Base-by-base conservation (phyloP, 1,140 invertebrate species). In the Tyrophagus putrescentiae region DNA sequence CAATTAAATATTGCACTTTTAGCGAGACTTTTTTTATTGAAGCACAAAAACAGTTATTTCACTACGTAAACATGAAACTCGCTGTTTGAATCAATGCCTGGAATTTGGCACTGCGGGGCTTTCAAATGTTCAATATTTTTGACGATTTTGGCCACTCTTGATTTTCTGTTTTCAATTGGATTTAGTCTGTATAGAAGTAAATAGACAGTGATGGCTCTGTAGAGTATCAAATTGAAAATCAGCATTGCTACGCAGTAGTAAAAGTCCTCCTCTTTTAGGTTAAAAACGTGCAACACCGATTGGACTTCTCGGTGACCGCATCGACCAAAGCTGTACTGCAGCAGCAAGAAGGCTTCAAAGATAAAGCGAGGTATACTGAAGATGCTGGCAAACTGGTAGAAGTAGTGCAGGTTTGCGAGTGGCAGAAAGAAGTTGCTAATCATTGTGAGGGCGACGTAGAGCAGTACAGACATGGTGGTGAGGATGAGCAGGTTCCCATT, bases 271-370 rank as follows among this genome's bases (percentile, higher is more conserved):
- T 59, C 39, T 1, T 45, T 7, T 21, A 44, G 13, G 1, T 25
- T 5, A 11, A 59, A 16, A n/a, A n/a, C n/a, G n/a, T 42, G 36
- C 39, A 59, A 29, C 16, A 59, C 33, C 4, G 6, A 4, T 59
- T 41, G 39, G 4, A 59, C 4, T 31, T 59, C 39, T 27, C 31
- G 44, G 21, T 21, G 18, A 4, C 3, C 18, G 50, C 57, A 59
- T 28, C 57, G 57, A 45, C 41, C 41, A 45, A 59, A 59, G n/a
- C 57, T 45, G 29, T 59, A 59, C 18, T 42, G 2, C 36, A 59
- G 27, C 23, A 59, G n/a, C n/a, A 59, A n/a, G 1, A 59, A 11
- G 16, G 34, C 16, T 59, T 59, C 57, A 44, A 25, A 45, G 32
- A 45, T 16, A 11, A 59, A 42, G 16, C 39, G 34, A 44, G 7